Percentiles rank a stretch among this genome's conserved stretches.
phyloP scores from a whole-genome alignment of 1,140 invertebrate genomes.

The Gryllus bimaculatus region DNA sequence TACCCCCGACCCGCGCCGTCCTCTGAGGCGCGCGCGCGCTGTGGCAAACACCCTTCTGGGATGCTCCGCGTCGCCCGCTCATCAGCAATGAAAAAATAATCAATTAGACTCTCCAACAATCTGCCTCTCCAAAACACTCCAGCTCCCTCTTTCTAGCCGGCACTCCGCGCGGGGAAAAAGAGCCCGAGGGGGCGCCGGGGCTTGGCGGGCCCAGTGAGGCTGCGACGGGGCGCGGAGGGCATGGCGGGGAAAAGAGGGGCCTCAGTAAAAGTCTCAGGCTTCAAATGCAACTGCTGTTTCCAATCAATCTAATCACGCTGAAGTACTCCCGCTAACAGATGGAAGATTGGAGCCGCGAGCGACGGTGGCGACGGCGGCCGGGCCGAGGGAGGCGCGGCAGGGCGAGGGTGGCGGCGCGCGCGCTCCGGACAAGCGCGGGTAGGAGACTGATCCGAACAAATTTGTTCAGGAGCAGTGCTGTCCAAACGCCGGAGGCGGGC shows the following conservation, averaged over 20 bases:
- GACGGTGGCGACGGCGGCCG: background rate
- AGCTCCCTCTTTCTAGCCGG: constrained; percentile 2
- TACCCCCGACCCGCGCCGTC: too few species aligned
- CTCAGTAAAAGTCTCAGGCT: constrained; percentile 12
- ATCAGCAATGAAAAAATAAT: constrained; percentile 6
- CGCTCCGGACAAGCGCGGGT: background rate
- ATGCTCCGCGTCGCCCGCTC: background rate
- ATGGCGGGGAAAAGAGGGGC: background rate
- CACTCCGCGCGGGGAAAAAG: background rate
- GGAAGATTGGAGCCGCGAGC: constrained; percentile 17
- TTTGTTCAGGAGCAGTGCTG: constrained; percentile 35
- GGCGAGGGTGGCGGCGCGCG: background rate
- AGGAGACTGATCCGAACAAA: constrained; percentile 25
- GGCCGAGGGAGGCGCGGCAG: background rate
- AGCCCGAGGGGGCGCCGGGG: background rate
- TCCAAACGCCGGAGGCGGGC: constrained; percentile 27
- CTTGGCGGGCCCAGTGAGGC: background rate
- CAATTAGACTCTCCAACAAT: constrained; percentile 4
- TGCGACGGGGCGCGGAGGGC: background rate
- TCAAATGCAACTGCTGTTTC: constrained; percentile 20
- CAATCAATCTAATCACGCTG: constrained; percentile 22
- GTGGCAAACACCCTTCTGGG: background rate
- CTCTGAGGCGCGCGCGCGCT: too few species aligned
- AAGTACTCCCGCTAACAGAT: constrained; percentile 21
- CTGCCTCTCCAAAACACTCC: constrained; percentile 2